Evolutionary conservation across 2,888 invertebrate species (phyloP), one percentile per base, ranked within the genome.

Genomic region (Mystacides longicornis): DNA sequence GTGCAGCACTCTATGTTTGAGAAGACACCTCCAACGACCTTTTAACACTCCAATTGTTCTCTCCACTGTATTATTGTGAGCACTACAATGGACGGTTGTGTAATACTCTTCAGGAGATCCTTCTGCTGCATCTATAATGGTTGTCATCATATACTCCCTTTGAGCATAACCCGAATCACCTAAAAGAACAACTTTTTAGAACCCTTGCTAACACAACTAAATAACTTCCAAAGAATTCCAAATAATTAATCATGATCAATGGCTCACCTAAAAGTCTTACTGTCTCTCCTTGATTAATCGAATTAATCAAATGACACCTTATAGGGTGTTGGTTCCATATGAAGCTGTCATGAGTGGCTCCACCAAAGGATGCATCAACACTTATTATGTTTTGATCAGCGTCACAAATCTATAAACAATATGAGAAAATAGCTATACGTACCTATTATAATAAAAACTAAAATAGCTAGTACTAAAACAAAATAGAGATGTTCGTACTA

Each of bases 311-410:
- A 18, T 43, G 43, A 43, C 5, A 14, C 18, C 18, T 43, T 43
- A 43, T 43, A 18, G 43, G 43, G 43, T 43, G 43, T 18, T 43
- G 43, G 18, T 43, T 43, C 43, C 43, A 43, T 43, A 43, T 43
- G 43, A 43, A 43, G 43, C 43, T 43, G 18, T 43, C 43, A 43
- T 43, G 16, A 16, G 43, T 43, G 43, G 43, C 43, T 43, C 43
- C 43, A 43, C 43, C 43, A 43, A 43, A 43, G n/a, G 11, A 27
- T 11, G 11, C 27, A 27, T 5, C 27, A 7, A 27, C 11, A 27
- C 27, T 11, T 27, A 27, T 27, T 27, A 27, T 27, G 11, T 5
- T 27, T 27, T 27, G 11, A 7, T 7, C 5, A 27, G 5, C 11
- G 11, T 27, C 5, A 5, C 27, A 7, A 27, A 7, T 27, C 5